A percentile compares a stretch with the other conserved stretches of the same genome.
phyloP scores from a whole-genome alignment of 2,113 vertebrate species.

The Amblyornis subalaris region DNA sequence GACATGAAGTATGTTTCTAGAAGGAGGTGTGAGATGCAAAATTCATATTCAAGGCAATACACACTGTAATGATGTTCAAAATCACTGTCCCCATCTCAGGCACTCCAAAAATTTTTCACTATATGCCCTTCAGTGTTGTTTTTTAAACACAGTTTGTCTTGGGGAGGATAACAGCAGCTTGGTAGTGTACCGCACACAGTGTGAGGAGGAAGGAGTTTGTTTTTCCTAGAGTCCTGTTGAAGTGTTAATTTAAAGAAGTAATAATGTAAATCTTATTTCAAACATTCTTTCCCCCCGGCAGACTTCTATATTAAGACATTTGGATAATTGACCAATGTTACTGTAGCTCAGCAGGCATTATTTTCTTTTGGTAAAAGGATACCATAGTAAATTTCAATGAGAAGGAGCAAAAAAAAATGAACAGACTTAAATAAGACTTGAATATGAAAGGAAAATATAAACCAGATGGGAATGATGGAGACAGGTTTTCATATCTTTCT shows the following conservation, averaged over 20 bases:
- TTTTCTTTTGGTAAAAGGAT: slow-evolving; percentile 60
- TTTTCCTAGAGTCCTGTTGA: slow-evolving; percentile 37
- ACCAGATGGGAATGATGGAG: slow-evolving; percentile 79
- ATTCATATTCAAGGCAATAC: neutral
- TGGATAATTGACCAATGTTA: slow-evolving; percentile 33
- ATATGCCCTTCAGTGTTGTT: neutral
- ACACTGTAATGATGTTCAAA: neutral
- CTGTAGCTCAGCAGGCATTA: slow-evolving; percentile 45
- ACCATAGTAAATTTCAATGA: slow-evolving; percentile 37
- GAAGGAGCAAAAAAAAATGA: neutral
- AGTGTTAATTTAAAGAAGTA: slow-evolving; percentile 64
- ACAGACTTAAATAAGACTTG: slow-evolving; percentile 22
- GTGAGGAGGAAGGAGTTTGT: slow-evolving; percentile 15
- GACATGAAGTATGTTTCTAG: neutral
- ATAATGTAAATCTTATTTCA: slow-evolving; percentile 57
- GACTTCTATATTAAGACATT: slow-evolving; percentile 45
- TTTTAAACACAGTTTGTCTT: neutral
- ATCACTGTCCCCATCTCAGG: neutral
- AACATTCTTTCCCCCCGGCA: neutral
- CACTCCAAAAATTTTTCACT: neutral
- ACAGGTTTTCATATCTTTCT: slow-evolving; percentile 74
- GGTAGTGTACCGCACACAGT: slow-evolving; percentile 39
- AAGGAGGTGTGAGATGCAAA: neutral
- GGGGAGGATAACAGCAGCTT: neutral
- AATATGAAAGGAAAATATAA: slow-evolving; percentile 59